phyloP scores from a whole-genome alignment of 2,113 vertebrate genomes.

The Noturus placidus region DNA sequence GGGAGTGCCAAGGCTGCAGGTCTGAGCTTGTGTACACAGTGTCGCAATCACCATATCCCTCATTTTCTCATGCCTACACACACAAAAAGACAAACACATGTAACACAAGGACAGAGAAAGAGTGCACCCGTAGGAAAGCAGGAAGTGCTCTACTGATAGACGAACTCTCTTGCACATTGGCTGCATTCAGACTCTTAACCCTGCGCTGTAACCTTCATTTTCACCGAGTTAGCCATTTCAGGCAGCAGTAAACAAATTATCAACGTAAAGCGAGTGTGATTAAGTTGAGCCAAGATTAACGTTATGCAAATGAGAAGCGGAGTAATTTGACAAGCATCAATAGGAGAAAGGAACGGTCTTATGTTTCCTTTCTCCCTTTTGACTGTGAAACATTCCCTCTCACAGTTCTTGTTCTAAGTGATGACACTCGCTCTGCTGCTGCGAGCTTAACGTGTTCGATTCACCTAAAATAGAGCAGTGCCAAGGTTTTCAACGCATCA shows the following conservation, averaged over 20 bases:
- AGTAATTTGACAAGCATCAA: not conserved
- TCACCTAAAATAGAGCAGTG: not conserved
- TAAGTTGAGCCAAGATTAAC: not conserved
- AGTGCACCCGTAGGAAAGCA: not conserved
- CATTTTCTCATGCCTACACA: conserved; percentile 15
- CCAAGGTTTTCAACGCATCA: not conserved
- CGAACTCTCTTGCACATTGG: not conserved
- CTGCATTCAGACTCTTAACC: not conserved
- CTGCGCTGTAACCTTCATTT: not conserved
- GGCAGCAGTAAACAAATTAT: not conserved
- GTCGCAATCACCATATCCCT: conserved; percentile 8
- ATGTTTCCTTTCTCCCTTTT: not conserved
- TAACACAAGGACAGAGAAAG: not conserved
- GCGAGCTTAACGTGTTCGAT: not conserved
- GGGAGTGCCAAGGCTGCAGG: conserved; percentile 49
- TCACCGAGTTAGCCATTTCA: not conserved
- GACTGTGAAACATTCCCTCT: not conserved
- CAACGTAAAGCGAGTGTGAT: not conserved
- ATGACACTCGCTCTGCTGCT: not conserved
- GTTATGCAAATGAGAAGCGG: not conserved
- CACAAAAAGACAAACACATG: conserved; percentile 22
- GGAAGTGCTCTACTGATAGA: not conserved
- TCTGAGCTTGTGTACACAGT: conserved; percentile 48
- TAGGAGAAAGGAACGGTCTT: not conserved
- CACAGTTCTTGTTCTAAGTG: not conserved